Evolutionary conservation across 2,113 vertebrate species (phyloP).

Genomic region (Leptodactylus fuscus): DNA sequence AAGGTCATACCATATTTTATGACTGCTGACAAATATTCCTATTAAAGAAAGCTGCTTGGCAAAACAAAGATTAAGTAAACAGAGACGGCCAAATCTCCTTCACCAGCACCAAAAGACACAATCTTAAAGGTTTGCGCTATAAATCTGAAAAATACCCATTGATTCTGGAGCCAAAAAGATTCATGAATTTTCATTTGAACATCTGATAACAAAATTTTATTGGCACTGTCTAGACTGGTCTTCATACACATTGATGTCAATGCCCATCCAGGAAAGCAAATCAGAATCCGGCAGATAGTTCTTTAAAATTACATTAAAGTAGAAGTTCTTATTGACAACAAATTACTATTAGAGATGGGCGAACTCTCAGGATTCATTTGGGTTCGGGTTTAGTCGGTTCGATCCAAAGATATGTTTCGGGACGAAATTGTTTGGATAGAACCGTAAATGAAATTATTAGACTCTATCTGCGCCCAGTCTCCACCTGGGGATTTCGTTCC

Average conservation of each 20-base stretch:
- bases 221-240: constrained; percentile 35
- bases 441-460: too few species aligned
- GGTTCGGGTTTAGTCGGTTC: too few species aligned
- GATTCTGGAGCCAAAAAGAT: constrained; percentile 19
- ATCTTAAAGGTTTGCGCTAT: constrained; percentile 11
- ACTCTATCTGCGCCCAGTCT: too few species aligned
- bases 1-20: constrained; percentile 54
- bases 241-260: not conserved
- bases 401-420: too few species aligned
- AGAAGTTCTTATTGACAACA: too few species aligned
- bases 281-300: not conserved
- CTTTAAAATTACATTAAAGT: not conserved
- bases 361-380: too few species aligned
- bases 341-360: too few species aligned
- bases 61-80: constrained; percentile 49
- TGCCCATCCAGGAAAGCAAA: not conserved
- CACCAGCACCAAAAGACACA: constrained; percentile 24
- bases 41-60: constrained; percentile 41
- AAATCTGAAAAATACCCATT: constrained; percentile 50
- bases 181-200: constrained; percentile 13
- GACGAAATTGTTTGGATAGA: too few species aligned
- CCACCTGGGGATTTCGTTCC: too few species aligned
- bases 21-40: constrained; percentile 53
- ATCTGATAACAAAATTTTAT: constrained; percentile 26
- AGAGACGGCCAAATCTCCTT: constrained; percentile 29